Percentiles rank a stretch among this genome's conserved stretches.
These are phyloP conservation scores for Drosophila pseudoananassae DNA, from an alignment of 1,140 invertebrate genomes.

Conservation along the genomic window DNA sequence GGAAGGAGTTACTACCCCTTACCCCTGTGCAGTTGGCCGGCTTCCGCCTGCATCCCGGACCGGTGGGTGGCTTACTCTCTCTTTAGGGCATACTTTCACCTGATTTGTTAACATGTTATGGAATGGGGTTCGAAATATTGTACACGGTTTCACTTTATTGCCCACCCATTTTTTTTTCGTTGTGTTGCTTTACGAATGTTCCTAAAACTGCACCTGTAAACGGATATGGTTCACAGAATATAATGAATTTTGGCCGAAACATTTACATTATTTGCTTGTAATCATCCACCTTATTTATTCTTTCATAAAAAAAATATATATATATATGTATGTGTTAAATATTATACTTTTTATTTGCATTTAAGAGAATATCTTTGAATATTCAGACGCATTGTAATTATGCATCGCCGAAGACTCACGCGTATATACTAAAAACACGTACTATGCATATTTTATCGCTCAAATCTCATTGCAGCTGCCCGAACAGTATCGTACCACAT, in stretches of 20 bases:
- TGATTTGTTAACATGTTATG: background rate
- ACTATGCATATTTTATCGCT: slow-evolving; percentile 3
- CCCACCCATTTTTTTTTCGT: no score
- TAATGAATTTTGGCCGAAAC: no score
- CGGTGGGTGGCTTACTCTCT: slow-evolving; percentile 87
- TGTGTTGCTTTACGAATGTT: background rate
- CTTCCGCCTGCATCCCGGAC: slow-evolving; percentile 97
- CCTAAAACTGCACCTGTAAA: background rate
- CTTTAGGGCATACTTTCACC: background rate
- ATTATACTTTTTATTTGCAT: background rate
- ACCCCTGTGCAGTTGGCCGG: slow-evolving; percentile 95
- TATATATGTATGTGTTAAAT: background rate
- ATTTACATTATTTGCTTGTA: no score
- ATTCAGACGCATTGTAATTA: no score
- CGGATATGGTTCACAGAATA: no score
- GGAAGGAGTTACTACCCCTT: slow-evolving; percentile 96
- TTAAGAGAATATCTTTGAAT: background rate
- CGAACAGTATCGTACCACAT: slow-evolving; percentile 97
- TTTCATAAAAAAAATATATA: no score
- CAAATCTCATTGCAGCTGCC: slow-evolving; percentile 88
- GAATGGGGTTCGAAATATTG: no score
- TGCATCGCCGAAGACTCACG: background rate
- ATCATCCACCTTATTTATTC: no score
- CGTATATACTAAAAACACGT: background rate
- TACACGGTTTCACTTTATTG: background rate